Evolutionary conservation across 2,113 vertebrate species (phyloP).

Genomic region (Passer domesticus): DNA sequence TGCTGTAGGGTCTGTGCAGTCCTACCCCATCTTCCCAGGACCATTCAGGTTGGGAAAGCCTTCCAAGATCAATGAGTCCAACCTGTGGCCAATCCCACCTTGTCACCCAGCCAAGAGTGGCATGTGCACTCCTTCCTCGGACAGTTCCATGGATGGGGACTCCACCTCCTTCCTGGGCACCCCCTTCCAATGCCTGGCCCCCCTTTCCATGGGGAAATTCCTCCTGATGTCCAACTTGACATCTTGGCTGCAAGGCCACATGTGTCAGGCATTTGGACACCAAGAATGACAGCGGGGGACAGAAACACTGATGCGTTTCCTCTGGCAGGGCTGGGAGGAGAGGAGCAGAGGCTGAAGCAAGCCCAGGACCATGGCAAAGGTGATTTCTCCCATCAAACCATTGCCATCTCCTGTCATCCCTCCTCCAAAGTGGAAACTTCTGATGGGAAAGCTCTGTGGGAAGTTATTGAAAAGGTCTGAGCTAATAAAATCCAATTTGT

Average conservation of each 20-base stretch:
- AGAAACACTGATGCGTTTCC: fast-evolving
- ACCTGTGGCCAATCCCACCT: neutral
- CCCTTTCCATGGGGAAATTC: neutral
- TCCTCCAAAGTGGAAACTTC: neutral
- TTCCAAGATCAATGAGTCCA: neutral
- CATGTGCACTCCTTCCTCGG: fast-evolving
- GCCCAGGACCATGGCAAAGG: neutral
- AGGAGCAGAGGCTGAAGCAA: neutral
- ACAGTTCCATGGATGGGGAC: neutral
- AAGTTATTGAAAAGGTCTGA: neutral
- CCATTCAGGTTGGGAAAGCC: neutral
- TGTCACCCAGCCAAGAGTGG: neutral
- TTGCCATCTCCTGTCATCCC: fast-evolving
- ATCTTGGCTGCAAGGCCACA: neutral
- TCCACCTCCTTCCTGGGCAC: neutral
- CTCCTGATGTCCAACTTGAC: neutral
- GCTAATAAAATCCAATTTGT: neutral
- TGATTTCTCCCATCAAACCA: neutral
- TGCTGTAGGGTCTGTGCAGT: fast-evolving
- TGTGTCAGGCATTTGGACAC: neutral
- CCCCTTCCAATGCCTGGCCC: neutral
- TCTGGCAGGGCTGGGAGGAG: neutral
- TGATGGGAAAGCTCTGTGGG: neutral
- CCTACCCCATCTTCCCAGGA: neutral
- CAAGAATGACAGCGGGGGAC: neutral